phyloP scores from a whole-genome alignment of 1,140 invertebrate species.

The Drosophila baimaii region DNA sequence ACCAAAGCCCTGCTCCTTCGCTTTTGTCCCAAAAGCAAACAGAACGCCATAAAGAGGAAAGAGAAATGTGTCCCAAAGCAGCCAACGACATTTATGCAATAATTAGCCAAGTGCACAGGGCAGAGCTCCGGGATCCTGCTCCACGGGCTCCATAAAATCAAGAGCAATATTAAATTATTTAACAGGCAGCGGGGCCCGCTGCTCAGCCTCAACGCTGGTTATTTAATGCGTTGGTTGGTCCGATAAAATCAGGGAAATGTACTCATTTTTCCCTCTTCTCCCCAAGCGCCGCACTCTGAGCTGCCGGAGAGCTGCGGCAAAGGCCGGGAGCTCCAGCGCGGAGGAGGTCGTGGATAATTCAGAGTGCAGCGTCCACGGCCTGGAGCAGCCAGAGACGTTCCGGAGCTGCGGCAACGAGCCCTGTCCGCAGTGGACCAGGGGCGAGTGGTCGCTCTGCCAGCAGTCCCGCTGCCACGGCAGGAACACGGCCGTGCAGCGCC shows the following conservation, averaged over 20 bases:
- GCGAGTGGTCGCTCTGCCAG: constrained; percentile 90
- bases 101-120: constrained; percentile 64
- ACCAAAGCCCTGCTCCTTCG: not conserved
- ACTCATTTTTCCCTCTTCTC: constrained; percentile 23
- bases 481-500: constrained; percentile 91
- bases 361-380: constrained; percentile 89
- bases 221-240: constrained; percentile 42
- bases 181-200: constrained; percentile 35
- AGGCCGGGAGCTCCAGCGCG: constrained; percentile 65
- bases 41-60: constrained; percentile 9
- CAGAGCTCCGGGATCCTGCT: constrained; percentile 3
- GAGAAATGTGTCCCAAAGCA: constrained; percentile 17
- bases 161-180: constrained; percentile 64
- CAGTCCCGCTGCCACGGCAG: constrained; percentile 90
- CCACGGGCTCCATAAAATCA: constrained; percentile 51
- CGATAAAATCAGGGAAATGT: constrained; percentile 24
- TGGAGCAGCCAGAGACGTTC: constrained; percentile 87
- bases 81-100: constrained; percentile 48
- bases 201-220: constrained; percentile 16
- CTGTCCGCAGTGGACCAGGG: constrained; percentile 90
- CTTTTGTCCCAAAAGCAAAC: constrained; percentile 14
- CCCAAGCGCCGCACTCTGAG: constrained; percentile 65
- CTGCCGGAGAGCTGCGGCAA: constrained; percentile 53
- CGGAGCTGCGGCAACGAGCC: constrained; percentile 88
- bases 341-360: constrained; percentile 86